Base-by-base conservation (phyloP, 2,113 vertebrate genomes). In the Caranx melampygus region DNA sequence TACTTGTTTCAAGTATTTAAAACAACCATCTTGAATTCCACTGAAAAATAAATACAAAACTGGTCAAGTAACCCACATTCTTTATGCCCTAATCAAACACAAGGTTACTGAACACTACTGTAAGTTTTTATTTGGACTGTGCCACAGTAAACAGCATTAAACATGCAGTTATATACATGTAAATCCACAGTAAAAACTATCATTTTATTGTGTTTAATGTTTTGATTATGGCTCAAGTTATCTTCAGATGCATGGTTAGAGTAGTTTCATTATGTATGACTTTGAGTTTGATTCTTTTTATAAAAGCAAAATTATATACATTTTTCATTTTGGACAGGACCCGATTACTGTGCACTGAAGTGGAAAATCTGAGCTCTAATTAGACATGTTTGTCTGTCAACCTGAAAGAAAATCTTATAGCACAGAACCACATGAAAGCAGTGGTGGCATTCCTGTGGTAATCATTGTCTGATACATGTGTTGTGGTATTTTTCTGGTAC, bases 371-470 rank as follows among this genome's bases (percentile, higher is more conserved):
- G 69, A 82, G 66, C 78, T 52, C 66, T 74, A 78, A 86, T 89
- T 83, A 81, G 59, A 81, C 63, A 34, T 2, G 65, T 57, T 70
- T 77, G 37, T 73, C 80, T 34, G 75, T 83, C 82, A 79, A 66
- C 62, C 66, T 75, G 35, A 21, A 73, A 77, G 72, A 60, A 60
- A 62, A 70, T 60, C 40, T 47, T 64, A 52, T 72, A 55, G 67
- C 16, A 71, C 57, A 67, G 62, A 11, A 72, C 89, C 83, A 87
- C 88, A 89, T 81, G 20, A 88, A 83, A 85, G 80, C 69, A 0
- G 55, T 2, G 57, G 77, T 64, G 82, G 63, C 63, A 91, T 88
- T 88, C 86, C 81, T 92, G 90, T 72, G 90, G 90, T 71, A 44
- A 74, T 82, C 65, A 60, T 20, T 78, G 81, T 76, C 81, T 82